Percentiles rank a stretch among this genome's conserved stretches.
Evolutionary conservation across 1,140 invertebrate species (phyloP).

Genomic region (Aphelinus certus): DNA sequence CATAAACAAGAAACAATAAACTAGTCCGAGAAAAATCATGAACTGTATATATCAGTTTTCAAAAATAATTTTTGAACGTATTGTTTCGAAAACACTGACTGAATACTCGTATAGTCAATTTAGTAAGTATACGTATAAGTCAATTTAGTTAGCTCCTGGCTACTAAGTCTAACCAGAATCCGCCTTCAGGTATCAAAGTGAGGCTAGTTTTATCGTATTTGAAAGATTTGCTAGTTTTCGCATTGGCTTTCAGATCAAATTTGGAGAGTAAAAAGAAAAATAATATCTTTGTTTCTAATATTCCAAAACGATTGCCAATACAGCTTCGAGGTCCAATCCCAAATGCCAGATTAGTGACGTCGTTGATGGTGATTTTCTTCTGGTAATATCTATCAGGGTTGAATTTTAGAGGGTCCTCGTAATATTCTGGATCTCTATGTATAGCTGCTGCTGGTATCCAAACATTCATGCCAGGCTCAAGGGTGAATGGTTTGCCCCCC

Average conservation of each 20-base stretch:
- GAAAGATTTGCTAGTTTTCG: constrained; percentile 21
- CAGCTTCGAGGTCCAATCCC: constrained; percentile 32
- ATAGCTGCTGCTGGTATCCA: constrained; percentile 57
- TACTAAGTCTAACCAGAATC: constrained; percentile 24
- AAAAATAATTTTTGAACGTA: too few relatives aligned
- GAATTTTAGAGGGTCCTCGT: constrained; percentile 50
- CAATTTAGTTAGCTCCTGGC: neutral
- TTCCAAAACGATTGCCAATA: constrained; percentile 30
- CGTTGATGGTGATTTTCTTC: constrained; percentile 47
- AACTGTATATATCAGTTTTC: too few relatives aligned
- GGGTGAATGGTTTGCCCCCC: constrained; percentile 56
- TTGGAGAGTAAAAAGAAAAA: constrained; percentile 32
- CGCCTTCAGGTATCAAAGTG: constrained; percentile 5
- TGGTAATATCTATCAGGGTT: constrained; percentile 64
- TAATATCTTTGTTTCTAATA: constrained; percentile 23
- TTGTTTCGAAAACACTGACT: too few relatives aligned
- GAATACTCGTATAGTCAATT: too few relatives aligned
- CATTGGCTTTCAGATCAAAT: constrained; percentile 8
- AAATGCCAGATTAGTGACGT: constrained; percentile 50
- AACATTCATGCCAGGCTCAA: constrained; percentile 46
- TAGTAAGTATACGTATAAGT: too few relatives aligned
- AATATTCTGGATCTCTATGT: constrained; percentile 61
- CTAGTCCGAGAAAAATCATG: too few relatives aligned
- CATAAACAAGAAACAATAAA: too few relatives aligned
- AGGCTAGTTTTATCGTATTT: constrained; percentile 17